phyloP scores from a whole-genome alignment of 2,797 vertebrate species.

The Bradypodion ventrale region DNA sequence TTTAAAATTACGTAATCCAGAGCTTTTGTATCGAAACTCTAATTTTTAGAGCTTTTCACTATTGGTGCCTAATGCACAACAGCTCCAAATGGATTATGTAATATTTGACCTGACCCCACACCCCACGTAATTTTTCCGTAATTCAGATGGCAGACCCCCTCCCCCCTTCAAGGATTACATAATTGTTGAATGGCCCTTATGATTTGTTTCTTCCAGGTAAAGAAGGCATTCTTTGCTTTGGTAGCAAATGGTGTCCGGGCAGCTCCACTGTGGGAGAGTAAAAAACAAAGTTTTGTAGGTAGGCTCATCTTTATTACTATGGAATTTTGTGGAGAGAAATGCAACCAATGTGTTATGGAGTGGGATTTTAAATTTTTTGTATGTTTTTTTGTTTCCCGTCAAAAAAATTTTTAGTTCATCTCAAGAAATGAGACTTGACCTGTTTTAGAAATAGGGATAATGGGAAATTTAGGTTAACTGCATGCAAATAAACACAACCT shows the following conservation, averaged over 20 bases:
- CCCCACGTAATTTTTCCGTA: no score
- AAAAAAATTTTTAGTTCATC: not conserved
- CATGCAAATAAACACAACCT: not conserved
- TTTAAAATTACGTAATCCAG: no score
- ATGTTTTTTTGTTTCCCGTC: not conserved
- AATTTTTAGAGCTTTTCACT: no score
- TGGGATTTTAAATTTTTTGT: not conserved
- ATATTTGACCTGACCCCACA: no score
- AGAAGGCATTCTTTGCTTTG: constrained; percentile 98
- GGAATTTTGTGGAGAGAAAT: not conserved
- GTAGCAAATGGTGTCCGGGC: constrained; percentile 96
- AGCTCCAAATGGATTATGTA: no score
- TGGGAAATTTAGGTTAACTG: not conserved
- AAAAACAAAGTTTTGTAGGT: constrained; percentile 99
- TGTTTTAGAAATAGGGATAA: not conserved
- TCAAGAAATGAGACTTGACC: not conserved
- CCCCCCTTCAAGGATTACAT: no score
- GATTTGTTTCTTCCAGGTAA: constrained; percentile 80
- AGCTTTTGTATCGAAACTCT: no score
- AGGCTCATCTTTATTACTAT: constrained; percentile 64
- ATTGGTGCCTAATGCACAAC: no score
- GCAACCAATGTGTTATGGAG: not conserved
- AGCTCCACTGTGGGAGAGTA: constrained; percentile 96
- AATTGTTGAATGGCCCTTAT: no score
- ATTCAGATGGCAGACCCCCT: no score